Percentiles rank a stretch among this genome's conserved stretches.
phyloP scores from a whole-genome alignment of 53 echinoderm and acorn worm genomes.

The Echinarachnius parma region DNA sequence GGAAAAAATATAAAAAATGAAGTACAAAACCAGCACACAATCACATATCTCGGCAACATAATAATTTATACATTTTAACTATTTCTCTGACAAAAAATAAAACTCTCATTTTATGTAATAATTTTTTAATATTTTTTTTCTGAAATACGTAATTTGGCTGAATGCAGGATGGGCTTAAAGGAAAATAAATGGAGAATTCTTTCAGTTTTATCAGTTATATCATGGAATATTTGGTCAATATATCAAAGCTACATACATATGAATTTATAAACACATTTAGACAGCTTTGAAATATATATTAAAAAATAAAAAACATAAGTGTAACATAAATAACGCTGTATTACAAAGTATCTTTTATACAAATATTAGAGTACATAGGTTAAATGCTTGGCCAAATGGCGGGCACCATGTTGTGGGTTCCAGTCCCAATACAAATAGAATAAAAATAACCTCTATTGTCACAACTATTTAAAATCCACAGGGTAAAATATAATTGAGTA shows the following conservation, averaged over 20 bases:
- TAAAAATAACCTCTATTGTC: slow-evolving; percentile 53
- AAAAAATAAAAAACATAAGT: slow-evolving; percentile 39
- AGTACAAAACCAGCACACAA: slow-evolving; percentile 56
- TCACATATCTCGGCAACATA: slow-evolving; percentile 44
- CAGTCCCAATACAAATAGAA: slow-evolving; percentile 41
- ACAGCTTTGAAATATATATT: slow-evolving; percentile 49
- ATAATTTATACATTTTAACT: slow-evolving; percentile 25
- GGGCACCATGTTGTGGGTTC: slow-evolving; percentile 42
- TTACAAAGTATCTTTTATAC: slow-evolving; percentile 45
- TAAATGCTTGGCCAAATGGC: slow-evolving; percentile 42
- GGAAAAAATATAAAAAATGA: slow-evolving; percentile 19
- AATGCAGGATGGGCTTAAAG: slow-evolving; percentile 43
- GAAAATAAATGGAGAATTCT: slow-evolving; percentile 36
- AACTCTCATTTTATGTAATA: slow-evolving; percentile 12
- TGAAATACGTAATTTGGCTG: slow-evolving; percentile 47
- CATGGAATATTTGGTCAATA: slow-evolving; percentile 54
- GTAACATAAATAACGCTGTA: slow-evolving; percentile 29
- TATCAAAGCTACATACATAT: slow-evolving; percentile 42
- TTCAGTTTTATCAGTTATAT: slow-evolving; percentile 42
- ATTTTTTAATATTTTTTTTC: slow-evolving; percentile 18
- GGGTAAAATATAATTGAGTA: slow-evolving; percentile 51
- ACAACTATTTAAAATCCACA: slow-evolving; percentile 47
- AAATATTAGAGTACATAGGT: slow-evolving; percentile 44
- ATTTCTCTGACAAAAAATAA: slow-evolving; percentile 48
- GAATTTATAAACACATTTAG: slow-evolving; percentile 8